These are phyloP conservation scores for Tringa solitaria DNA, from an alignment of 2,113 vertebrate species.

Conservation along the genomic window DNA sequence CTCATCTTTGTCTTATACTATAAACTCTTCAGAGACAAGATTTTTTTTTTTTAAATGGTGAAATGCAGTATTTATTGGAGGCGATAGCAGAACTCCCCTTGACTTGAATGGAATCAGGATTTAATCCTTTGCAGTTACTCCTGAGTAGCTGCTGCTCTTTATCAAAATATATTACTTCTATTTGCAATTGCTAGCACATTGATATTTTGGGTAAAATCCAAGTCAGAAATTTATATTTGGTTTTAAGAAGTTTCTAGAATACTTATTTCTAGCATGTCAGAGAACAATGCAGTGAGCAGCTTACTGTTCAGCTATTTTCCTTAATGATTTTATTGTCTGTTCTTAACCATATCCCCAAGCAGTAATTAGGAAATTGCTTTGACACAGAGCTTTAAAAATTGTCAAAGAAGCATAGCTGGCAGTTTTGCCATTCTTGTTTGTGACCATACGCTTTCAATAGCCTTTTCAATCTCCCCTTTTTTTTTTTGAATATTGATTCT, in stretches of 20 bases:
- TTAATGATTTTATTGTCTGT: neutral
- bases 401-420: neutral
- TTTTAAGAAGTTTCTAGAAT: neutral
- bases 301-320: neutral
- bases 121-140: neutral
- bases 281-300: neutral
- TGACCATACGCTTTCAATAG: neutral
- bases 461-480: neutral
- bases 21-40: neutral
- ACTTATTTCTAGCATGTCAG: neutral
- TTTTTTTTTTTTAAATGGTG: neutral
- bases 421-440: neutral
- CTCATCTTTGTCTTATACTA: neutral
- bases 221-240: neutral
- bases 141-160: neutral
- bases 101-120: neutral
- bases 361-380: conserved; percentile 14
- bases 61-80: neutral
- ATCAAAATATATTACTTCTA: neutral
- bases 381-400: neutral
- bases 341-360: neutral
- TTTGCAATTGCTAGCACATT: neutral
- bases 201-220: neutral
- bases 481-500: neutral
- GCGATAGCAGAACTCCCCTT: neutral